phyloP scores from a whole-genome alignment of 2,797 vertebrate genomes.

The Amazona ochrocephala region DNA sequence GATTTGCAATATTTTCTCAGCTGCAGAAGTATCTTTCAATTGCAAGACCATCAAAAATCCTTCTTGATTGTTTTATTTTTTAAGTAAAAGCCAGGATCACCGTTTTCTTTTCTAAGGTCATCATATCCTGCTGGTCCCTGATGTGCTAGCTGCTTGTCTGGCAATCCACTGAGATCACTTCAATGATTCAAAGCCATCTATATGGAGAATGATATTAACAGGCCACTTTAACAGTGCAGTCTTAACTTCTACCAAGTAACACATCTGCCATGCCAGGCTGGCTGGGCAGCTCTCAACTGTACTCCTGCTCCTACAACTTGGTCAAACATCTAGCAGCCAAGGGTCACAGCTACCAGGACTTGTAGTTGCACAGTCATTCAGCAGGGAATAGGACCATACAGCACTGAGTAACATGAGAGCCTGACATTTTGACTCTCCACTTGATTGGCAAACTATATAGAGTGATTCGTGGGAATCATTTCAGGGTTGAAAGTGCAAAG shows the following conservation, averaged over 20 bases:
- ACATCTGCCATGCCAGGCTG: neutral
- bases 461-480: neutral
- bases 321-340: neutral
- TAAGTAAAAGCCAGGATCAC: rapidly evolving
- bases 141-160: neutral
- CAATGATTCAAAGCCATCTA: neutral
- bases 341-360: neutral
- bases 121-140: neutral
- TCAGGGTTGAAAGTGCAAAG: neutral
- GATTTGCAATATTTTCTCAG: neutral
- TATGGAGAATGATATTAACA: neutral
- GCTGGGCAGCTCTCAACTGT: rapidly evolving
- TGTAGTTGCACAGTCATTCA: neutral
- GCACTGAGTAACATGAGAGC: neutral
- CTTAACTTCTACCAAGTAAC: neutral
- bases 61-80: neutral
- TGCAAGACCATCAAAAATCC: neutral
- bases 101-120: neutral
- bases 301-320: rapidly evolving
- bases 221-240: neutral
- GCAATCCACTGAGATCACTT: neutral
- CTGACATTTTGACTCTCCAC: neutral
- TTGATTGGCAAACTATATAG: neutral
- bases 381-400: neutral
- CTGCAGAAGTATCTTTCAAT: neutral